Evolutionary conservation across 2,797 vertebrate species (phyloP), one percentile per base, ranked within the genome.

Genomic region (Garrulus glandarius): DNA sequence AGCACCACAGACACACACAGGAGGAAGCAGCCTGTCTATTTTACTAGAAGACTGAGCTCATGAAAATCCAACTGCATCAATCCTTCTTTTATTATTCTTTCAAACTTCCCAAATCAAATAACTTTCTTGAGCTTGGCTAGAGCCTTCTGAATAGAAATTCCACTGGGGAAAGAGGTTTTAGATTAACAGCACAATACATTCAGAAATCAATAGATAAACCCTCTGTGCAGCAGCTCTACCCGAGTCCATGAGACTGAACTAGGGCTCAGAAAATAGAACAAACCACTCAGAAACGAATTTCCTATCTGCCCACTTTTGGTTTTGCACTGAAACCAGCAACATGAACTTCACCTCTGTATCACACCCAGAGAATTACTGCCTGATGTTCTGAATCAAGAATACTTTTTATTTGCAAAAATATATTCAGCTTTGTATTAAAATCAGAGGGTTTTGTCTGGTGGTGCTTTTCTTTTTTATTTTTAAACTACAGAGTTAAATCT

Each of bases 11-110:
- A 79, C 13, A 67, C 6, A 8, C 63, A 55, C 8, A 14, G 90
- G 97, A 96, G 84, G 92, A 96, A 93, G 85, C 15, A 85, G 90
- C 93, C 96, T 91, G 80, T 68, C 29, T 92, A 70, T 89, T 94
- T 91, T 63, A 87, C 96, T 81, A 49, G 41, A 96, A 57, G 41
- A 90, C 93, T 63, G 41, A 97, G 95, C 97, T 98, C 98, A 98
- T 98, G 96, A 96, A 97, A 98, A 97, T 96, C 97, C 98, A 97
- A 95, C 97, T 68, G 87, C 97, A 97, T 95, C 98, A 98, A 98
- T 98, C 97, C 95, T 94, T 17, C 81, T 87, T 96, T 76, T 87
- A 89, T 95, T 96, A 87, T 94, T 96, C 93, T 93, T 94, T 95
- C 91, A 87, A 94, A 96, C 94, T 96, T 94, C 89, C 81, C 75